These are phyloP conservation scores for Amitus sp. DNA, from an alignment of 2,888 invertebrate species.

Conservation along the genomic window DNA sequence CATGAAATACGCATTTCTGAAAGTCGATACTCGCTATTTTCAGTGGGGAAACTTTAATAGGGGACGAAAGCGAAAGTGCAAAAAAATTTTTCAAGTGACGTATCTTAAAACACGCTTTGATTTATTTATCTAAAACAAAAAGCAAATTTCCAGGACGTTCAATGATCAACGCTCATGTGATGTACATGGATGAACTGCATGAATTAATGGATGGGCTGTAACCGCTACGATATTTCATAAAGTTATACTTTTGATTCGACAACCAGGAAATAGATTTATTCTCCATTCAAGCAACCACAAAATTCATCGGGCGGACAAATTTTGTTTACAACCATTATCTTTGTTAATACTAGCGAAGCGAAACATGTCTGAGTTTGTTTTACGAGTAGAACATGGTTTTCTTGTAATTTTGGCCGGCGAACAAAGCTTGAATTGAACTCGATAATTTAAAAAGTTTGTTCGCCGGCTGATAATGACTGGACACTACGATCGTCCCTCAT, in stretches of 20 bases:
- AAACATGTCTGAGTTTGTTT: not conserved
- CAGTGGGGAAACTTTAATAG: no score
- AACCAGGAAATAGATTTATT: conserved; percentile 9
- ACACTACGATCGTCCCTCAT: not conserved
- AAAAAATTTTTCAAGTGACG: conserved; percentile 5
- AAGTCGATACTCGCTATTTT: no score
- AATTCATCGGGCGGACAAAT: conserved; percentile 6
- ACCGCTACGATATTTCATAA: conserved; percentile 7
- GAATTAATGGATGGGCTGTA: conserved; percentile 2
- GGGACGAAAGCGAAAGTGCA: not conserved
- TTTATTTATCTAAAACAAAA: conserved; percentile 10
- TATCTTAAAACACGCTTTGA: conserved; percentile 8
- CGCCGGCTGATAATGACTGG: conserved; percentile 1
- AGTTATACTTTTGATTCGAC: conserved; percentile 9
- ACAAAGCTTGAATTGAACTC: not conserved
- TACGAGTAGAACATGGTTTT: not conserved
- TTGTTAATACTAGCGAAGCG: not conserved
- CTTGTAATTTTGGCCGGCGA: conserved; percentile 1
- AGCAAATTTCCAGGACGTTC: not conserved
- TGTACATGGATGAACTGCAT: conserved; percentile 2
- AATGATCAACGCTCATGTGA: not conserved
- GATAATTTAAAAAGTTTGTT: not conserved
- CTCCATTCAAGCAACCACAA: not conserved
- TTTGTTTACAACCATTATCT: conserved; percentile 8
- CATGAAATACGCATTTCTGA: no score